Evolutionary conservation across 1,140 invertebrate species (phyloP).

Genomic region (Bombus sibiricus): DNA sequence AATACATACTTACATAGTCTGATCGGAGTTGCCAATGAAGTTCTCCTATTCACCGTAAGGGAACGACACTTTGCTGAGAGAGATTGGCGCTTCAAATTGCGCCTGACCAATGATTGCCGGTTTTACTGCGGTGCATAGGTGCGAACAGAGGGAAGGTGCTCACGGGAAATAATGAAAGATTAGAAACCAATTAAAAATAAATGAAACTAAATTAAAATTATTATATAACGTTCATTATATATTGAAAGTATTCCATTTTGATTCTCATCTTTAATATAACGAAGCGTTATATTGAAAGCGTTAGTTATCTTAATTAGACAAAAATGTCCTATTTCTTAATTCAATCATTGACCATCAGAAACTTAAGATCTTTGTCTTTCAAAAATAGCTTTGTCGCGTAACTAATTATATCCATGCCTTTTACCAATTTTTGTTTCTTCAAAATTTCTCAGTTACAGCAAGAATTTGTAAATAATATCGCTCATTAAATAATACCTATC

Average conservation of each 20-base stretch:
- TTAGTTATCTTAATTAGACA: too few relatives aligned
- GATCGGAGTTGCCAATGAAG: constrained; percentile 18
- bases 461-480: not conserved
- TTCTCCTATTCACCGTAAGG: constrained; percentile 43
- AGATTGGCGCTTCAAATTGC: not conserved
- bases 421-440: not conserved
- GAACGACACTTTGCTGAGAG: constrained; percentile 39
- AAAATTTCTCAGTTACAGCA: not conserved
- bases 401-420: too few relatives aligned
- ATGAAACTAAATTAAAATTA: not conserved
- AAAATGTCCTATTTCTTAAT: too few relatives aligned
- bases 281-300: too few relatives aligned
- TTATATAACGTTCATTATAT: too few relatives aligned
- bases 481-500: not conserved
- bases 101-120: not conserved
- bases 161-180: too few relatives aligned
- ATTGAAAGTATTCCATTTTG: too few relatives aligned
- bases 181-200: not conserved
- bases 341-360: too few relatives aligned
- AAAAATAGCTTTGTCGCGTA: too few relatives aligned
- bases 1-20: not conserved
- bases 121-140: not conserved
- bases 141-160: not conserved
- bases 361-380: too few relatives aligned
- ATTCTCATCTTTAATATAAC: too few relatives aligned